Base-by-base conservation (phyloP, 1,140 invertebrate genomes). In the Psilanteris sp. region DNA sequence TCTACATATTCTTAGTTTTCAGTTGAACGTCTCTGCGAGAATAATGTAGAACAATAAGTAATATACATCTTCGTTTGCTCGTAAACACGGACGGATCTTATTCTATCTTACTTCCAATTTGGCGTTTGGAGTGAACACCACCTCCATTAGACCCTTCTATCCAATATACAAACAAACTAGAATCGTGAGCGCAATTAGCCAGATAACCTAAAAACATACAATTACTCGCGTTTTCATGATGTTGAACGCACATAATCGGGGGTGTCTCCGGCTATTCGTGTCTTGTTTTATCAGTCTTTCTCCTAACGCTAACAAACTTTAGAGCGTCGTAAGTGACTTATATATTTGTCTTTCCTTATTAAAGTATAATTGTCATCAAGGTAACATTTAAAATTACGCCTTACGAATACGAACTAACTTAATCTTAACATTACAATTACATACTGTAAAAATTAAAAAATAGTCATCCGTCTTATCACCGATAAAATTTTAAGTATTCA, bases 201-300 rank as follows among this genome's bases (percentile, higher is more conserved):
- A 4, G 15, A 43, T 13, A 32, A 57, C 34, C 39, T 0, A 0
- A 50, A 41, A 29, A 10, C 14, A 22, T 31, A 7, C 0, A 32
- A 41, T 32, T 8, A 18, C 26, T 57, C 24, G 13, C 27, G 31
- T 36, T 52, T 61, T 66, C 4, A 13, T 14, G 27, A 66, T 44
- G 66, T 59, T 41, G 6, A 44, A 22, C 22, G 11, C 10, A 55
- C 13, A 48, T 50, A 57, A 66, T 20, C 22, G 14, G 39, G 61
- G 73, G 73, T 62, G 41, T 77, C 74, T 77, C 74, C 72, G 74
- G 67, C 74, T 44, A 9, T 13, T 66, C 46, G n/a, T 20, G 43
- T 54, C 61, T 61, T 34, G 48, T 67, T 62, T 67, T 73, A 74
- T 85, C 84, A 86, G 84, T 86, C 84, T 86, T 85, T 77, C 80